These are phyloP conservation scores for Lucilia sericata DNA, from an alignment of 1,140 invertebrate genomes.

Conservation along the genomic window DNA sequence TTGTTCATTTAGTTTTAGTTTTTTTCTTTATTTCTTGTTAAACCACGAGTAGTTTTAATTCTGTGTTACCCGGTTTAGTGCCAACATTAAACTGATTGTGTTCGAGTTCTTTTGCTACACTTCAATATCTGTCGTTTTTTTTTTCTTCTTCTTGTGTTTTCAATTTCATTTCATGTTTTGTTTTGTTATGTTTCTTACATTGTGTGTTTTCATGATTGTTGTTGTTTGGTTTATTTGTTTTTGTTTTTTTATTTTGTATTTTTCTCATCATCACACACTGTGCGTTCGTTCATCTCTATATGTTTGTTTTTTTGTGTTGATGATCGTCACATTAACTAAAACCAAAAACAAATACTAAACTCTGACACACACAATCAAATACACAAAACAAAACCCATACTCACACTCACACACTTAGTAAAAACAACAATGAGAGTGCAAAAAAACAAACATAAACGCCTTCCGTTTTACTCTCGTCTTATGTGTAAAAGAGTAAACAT, in stretches of 20 bases:
- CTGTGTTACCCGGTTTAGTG: conserved; percentile 67
- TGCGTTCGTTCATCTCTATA: not conserved
- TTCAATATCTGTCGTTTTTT: conserved; percentile 49
- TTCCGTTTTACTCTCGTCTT: not conserved
- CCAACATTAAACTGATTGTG: conserved; percentile 66
- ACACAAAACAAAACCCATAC: not conserved
- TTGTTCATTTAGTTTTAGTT: not conserved
- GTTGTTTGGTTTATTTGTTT: conserved; percentile 44
- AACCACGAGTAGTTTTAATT: conserved; percentile 36
- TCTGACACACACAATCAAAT: not conserved
- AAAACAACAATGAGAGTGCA: not conserved
- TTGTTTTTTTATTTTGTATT: not conserved
- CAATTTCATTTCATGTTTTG: conserved; percentile 51
- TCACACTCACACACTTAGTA: not conserved
- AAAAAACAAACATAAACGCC: not conserved
- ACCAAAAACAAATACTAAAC: conserved; percentile 31
- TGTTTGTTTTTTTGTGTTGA: conserved; percentile 8
- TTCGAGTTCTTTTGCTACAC: conserved; percentile 57
- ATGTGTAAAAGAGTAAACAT: not conserved
- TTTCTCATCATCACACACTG: not conserved
- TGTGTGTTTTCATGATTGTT: conserved; percentile 40
- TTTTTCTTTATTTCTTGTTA: conserved; percentile 15
- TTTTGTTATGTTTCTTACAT: conserved; percentile 47
- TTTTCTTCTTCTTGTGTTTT: conserved; percentile 46
- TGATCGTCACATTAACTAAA: conserved; percentile 35